Base-by-base conservation (phyloP, 1,140 invertebrate species). In the Heliothis virescens region DNA sequence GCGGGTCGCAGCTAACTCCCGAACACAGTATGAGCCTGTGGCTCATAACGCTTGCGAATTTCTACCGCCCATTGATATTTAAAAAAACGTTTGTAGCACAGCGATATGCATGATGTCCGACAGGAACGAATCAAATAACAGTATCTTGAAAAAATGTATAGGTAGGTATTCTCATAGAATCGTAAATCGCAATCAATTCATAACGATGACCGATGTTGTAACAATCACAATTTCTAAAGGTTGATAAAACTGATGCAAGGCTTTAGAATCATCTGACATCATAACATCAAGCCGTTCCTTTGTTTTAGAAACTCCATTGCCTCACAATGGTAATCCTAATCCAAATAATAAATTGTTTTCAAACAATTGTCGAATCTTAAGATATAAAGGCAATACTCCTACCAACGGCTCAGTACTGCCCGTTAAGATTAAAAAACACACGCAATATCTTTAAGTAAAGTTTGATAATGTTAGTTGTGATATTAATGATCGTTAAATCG, bases 271-370 rank as follows among this genome's bases (percentile, higher is more conserved):
- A 1, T 12, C 9, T 16, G 69, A 72, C n/a, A 72, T 57, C 52
- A 72, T 57, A 57, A 57, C 18, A 57, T n/a, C 16, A 55, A 3
- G 57, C 52, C 55, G 41, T 3, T 11, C 7, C 26, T 57, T 72
- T 72, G 69, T 72, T 72, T 34, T 71, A n/a, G 48, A 71, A 67
- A 67, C 41, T 67, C n/a, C 9, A 2, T 18, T 65, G 12, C 11
- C 21, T 9, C 18, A 71, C 67, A 71, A 71, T 71, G 18, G 67
- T 53, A 21, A 10, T 41, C 21, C 5, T 10, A 52, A 53, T 29
- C 21, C 16, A 69, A 71, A 55, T 71, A 71, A 15, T 9, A 57
- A 2, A 12, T 57, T 41, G 55, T 57, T 41, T 55, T 72, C n/a
- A 57, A 72, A 72, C 52, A 41, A 16, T 13, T 12, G 26, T 13